These are phyloP conservation scores for Hyla sarda DNA, from an alignment of 2,113 vertebrate genomes.

Conservation along the genomic window DNA sequence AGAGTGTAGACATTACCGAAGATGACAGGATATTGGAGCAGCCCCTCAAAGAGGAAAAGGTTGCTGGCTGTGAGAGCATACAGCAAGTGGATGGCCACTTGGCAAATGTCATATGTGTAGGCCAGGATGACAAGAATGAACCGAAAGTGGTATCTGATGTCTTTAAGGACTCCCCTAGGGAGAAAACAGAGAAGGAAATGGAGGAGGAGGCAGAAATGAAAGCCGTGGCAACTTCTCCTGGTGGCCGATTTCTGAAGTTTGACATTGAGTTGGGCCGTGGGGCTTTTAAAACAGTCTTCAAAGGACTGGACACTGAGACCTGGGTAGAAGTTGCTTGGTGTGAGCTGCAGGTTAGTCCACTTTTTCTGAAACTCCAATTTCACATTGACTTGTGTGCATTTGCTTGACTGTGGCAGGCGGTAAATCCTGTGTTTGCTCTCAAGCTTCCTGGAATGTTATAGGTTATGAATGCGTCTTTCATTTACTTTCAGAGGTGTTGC, in stretches of 20 bases:
- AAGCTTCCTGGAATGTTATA: slow-evolving; percentile 34
- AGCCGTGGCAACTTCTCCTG: slow-evolving; percentile 90
- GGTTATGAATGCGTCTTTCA: slow-evolving; percentile 26
- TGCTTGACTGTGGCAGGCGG: not conserved
- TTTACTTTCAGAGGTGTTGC: not conserved
- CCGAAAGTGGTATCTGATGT: slow-evolving; percentile 63
- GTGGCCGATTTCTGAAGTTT: slow-evolving; percentile 91
- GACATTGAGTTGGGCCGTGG: slow-evolving; percentile 92
- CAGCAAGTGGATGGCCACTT: slow-evolving; percentile 60
- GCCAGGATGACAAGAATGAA: slow-evolving; percentile 65
- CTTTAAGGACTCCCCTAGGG: slow-evolving; percentile 65
- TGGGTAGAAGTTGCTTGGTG: slow-evolving; percentile 98
- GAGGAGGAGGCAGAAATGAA: slow-evolving; percentile 97
- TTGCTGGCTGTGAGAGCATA: slow-evolving; percentile 45
- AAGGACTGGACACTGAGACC: slow-evolving; percentile 92
- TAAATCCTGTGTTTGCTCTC: slow-evolving; percentile 30
- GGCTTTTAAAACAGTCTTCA: slow-evolving; percentile 94
- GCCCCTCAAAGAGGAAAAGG: slow-evolving; percentile 64
- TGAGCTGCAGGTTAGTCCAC: slow-evolving; percentile 86
- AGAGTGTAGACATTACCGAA: slow-evolving; percentile 83
- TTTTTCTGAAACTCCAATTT: not conserved
- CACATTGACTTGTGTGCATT: not conserved
- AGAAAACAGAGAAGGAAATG: slow-evolving; percentile 82
- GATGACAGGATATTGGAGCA: slow-evolving; percentile 64
- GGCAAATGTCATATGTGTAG: slow-evolving; percentile 54